Percentiles rank a stretch among this genome's conserved stretches.
These are phyloP conservation scores for Xiphophorus couchianus DNA, from an alignment of 2,113 vertebrate species.

Conservation along the genomic window DNA sequence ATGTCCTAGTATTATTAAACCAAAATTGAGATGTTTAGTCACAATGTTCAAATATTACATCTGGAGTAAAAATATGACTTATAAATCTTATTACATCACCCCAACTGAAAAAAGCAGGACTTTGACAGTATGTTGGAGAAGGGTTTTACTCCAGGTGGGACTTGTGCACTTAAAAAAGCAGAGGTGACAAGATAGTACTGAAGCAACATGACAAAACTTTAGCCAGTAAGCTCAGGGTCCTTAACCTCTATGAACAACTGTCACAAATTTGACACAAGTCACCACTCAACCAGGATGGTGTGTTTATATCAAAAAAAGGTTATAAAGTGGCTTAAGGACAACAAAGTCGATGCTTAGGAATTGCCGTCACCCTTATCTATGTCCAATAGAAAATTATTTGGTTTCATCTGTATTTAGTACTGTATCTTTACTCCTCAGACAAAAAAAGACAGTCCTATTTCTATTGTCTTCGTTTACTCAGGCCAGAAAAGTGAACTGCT, in stretches of 20 bases:
- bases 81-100: neutral
- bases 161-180: neutral
- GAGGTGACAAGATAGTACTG: neutral
- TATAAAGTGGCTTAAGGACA: neutral
- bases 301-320: neutral
- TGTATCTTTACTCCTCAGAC: neutral
- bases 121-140: no score
- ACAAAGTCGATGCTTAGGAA: neutral
- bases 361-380: neutral
- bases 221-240: neutral
- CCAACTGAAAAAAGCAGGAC: no score
- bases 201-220: neutral
- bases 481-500: conserved; percentile 20
- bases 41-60: neutral
- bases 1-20: neutral
- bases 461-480: neutral
- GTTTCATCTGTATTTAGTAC: no score
- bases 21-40: neutral
- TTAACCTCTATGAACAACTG: neutral
- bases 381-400: neutral
- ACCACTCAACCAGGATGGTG: neutral
- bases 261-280: neutral
- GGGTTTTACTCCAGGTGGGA: no score
- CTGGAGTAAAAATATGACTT: neutral
- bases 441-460: neutral